Base-by-base conservation (phyloP, 2,113 vertebrate genomes). In the Protomyctophum bolini region DNA sequence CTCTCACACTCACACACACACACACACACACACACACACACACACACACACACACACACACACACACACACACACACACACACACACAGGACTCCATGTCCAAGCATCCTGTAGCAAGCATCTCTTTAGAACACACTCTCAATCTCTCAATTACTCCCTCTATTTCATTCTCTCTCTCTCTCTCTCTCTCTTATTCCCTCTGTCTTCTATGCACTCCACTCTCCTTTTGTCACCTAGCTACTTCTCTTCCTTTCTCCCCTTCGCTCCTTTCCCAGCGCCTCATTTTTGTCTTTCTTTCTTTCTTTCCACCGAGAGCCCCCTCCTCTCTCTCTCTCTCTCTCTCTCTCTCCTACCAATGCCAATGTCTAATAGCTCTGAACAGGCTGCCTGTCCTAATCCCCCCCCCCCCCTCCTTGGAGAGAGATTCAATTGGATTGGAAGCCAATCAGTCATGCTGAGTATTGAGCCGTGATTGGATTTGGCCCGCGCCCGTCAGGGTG, bases 391-490 rank as follows among this genome's bases (percentile, higher is more conserved):
- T 10, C 56, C 62, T 69, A 62, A 54, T 58, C 68, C 10, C 10
- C 62, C 57, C 33, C 2, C 63, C 66, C n/a, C 57, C 70, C 60
- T 70, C 80, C 66, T 76, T n/a, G n/a, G 68, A 68, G 71, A 83
- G 75, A 87, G 70, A 90, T 86, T 86, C 88, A 90, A 90, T 91
- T 90, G 90, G 88, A 90, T 81, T 90, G 88, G 87, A 90, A 90
- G 87, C 87, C 80, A 58, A 91, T 91, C 90, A 87, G 77, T 91
- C 90, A 89, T 61, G 7, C 56, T 8, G 50, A 69, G 82, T 91
- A 91, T 91, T 55, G 86, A 91, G 86, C 88, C 7, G 82, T 87
- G 87, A 91, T 91, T 91, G 90, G 88, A 91, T 91, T 91, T 90
- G 88, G 80, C 82, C 60, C 2, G 9, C 8, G 64, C 71, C 81